phyloP scores from a whole-genome alignment of 2,888 invertebrate genomes.

The Conus canariensis region DNA sequence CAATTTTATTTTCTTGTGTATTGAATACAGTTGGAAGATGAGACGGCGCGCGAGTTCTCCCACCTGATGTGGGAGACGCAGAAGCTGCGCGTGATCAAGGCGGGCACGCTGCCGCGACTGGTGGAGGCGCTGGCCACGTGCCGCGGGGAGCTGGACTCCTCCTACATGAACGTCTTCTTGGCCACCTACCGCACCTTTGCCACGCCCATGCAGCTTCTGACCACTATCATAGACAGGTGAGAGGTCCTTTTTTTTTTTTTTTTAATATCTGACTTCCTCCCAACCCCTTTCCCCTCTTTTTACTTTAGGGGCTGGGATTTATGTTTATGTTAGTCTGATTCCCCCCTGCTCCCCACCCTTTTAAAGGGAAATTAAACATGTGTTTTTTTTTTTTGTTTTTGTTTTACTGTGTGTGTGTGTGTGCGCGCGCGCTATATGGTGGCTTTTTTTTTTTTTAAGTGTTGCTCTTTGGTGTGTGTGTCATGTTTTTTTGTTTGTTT shows the following conservation, averaged over 20 bases:
- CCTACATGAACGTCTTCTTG: constrained; percentile 97
- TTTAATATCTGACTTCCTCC: constrained; percentile 22
- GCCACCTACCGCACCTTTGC: constrained; percentile 96
- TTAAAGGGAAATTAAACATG: too few species aligned
- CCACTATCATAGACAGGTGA: constrained; percentile 84
- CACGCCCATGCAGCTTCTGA: constrained; percentile 90
- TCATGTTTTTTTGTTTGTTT: too few species aligned
- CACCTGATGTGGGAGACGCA: constrained; percentile 93
- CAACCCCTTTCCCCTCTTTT: too few species aligned
- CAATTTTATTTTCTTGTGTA: too few species aligned
- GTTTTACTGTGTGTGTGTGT: too few species aligned
- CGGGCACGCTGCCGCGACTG: constrained; percentile 94
- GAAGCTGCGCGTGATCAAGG: constrained; percentile 85
- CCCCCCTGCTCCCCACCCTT: too few species aligned
- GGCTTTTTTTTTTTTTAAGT: too few species aligned
- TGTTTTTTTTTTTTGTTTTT: too few species aligned
- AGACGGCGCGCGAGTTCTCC: constrained; percentile 67
- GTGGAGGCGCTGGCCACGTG: constrained; percentile 96
- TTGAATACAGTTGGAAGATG: constrained; percentile 64
- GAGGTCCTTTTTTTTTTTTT: not conserved
- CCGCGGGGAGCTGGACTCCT: constrained; percentile 97
- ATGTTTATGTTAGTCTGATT: too few species aligned
- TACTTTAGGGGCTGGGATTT: too few species aligned
- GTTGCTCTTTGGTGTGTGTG: too few species aligned
- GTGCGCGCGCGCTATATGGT: too few species aligned